Evolutionary conservation across 2,888 invertebrate species (phyloP).

Genomic region (Pilophorus perplexus): DNA sequence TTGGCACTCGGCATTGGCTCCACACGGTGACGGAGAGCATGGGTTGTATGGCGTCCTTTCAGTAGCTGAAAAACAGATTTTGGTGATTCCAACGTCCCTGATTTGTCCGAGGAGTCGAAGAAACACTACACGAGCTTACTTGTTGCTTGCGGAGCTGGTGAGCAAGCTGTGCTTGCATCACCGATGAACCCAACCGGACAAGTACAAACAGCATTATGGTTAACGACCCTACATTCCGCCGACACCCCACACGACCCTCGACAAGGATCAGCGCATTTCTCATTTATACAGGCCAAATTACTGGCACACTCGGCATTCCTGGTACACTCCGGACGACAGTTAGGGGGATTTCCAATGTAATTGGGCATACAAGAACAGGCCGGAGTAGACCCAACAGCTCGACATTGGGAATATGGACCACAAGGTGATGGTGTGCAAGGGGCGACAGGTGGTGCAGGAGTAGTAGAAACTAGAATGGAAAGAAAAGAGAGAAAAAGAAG

Average conservation of each 20-base stretch:
- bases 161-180: slow-evolving; percentile 65
- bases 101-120: no score
- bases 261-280: slow-evolving; percentile 81
- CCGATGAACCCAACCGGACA: slow-evolving; percentile 81
- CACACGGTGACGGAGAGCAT: slow-evolving; percentile 80
- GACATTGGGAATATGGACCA: slow-evolving; percentile 78
- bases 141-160: slow-evolving; percentile 51
- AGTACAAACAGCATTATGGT: slow-evolving; percentile 76
- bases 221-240: slow-evolving; percentile 78
- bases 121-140: slow-evolving; percentile 52
- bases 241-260: slow-evolving; percentile 74
- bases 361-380: slow-evolving; percentile 79
- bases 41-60: slow-evolving; percentile 69
- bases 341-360: slow-evolving; percentile 80
- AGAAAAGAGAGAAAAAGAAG: slow-evolving; percentile 44
- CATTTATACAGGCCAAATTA: slow-evolving; percentile 75
- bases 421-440: slow-evolving; percentile 80
- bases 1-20: slow-evolving; percentile 78
- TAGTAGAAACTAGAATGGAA: slow-evolving; percentile 51
- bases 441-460: slow-evolving; percentile 56
- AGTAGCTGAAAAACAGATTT: slow-evolving; percentile 55
- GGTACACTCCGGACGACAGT: slow-evolving; percentile 80
- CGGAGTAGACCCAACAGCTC: slow-evolving; percentile 75
- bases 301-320: slow-evolving; percentile 77
- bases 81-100: no score